Conservation (phyloP, 2,797 vertebrate species). For the Buphagus erythrorhynchus region DNA sequence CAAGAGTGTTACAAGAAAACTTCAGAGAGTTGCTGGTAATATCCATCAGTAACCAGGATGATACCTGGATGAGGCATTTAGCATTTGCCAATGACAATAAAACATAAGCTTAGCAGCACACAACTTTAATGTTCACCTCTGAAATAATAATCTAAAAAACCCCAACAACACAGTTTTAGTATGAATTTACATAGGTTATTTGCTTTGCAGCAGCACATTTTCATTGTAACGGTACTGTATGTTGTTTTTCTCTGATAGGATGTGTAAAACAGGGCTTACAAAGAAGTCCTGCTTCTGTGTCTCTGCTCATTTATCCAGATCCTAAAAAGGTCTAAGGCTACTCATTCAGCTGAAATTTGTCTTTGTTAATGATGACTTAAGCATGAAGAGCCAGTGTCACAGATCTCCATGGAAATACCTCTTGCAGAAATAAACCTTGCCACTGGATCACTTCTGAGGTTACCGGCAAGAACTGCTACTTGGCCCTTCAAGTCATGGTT, state of each 20-base stretch:
- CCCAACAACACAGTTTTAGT: background rate
- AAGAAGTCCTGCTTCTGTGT: background rate
- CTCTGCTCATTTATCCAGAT: background rate
- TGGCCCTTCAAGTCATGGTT: fast-evolving
- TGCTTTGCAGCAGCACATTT: background rate
- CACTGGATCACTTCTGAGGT: background rate
- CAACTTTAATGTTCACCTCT: background rate
- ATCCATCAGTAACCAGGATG: background rate
- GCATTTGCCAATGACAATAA: background rate
- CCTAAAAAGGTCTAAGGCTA: background rate
- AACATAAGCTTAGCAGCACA: background rate
- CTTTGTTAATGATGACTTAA: fast-evolving
- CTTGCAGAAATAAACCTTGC: background rate
- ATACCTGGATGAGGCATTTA: background rate
- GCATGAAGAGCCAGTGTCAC: background rate
- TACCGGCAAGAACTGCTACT: background rate
- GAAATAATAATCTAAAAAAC: background rate
- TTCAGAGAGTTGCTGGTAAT: background rate
- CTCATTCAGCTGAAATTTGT: background rate
- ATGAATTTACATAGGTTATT: background rate
- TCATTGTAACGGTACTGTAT: background rate
- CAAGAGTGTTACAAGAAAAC: background rate
- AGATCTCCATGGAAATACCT: background rate
- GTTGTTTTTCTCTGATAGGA: background rate
- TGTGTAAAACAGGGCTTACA: background rate